Evolutionary conservation across 2,113 vertebrate genomes (phyloP), one percentile per base, ranked within the genome.

Genomic region (Gasterosteus nipponicus): DNA sequence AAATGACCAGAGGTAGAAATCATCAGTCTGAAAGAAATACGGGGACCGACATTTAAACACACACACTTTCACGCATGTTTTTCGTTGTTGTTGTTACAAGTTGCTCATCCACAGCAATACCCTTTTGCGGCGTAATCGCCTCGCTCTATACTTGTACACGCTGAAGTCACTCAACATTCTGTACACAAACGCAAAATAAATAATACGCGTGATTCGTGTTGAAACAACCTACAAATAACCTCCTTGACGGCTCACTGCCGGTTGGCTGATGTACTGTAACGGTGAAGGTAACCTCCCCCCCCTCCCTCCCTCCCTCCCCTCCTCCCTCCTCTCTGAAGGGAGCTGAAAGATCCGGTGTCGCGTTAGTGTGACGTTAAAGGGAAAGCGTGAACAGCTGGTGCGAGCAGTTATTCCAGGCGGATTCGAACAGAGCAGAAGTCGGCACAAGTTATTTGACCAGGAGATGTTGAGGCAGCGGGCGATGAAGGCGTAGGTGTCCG

Each of bases 401-500:
- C 42, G n/a, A 83, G 73, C 46, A 1, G 56, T 75, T 75, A 57
- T 79, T 69, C 26, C 44, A 65, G 73, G 11, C 68, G 4, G 41
- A 49, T 22, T 14, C 53, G 44, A 65, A 3, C 16, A 62, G 59
- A 49, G 10, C 42, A 56, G 42, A 5, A 47, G 39, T 35, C 42
- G 39, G 54, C 73, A 5, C 11, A 39, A 35, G 69, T 83, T 90
- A 94, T 87, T 93, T 82, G 78, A 93, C 86, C 94, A 95, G 82
- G 82, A 83, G 68, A 95, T 90, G 66, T 87, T 87, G 74, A 99
- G 95, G 92, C 97, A 98, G 87, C 93, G 94, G 10, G 97, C 96
- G 86, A 98, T 96, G 89, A 99, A 99, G 31, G 98, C 97, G 88
- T 97, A 99, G 84, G 96, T 99, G 91, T 99, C 98, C 0, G 98